A percentile compares a stretch with the other conserved stretches of the same genome.
Evolutionary conservation across 2,888 invertebrate genomes (phyloP).

Genomic region (Drosophila melanosoma): DNA sequence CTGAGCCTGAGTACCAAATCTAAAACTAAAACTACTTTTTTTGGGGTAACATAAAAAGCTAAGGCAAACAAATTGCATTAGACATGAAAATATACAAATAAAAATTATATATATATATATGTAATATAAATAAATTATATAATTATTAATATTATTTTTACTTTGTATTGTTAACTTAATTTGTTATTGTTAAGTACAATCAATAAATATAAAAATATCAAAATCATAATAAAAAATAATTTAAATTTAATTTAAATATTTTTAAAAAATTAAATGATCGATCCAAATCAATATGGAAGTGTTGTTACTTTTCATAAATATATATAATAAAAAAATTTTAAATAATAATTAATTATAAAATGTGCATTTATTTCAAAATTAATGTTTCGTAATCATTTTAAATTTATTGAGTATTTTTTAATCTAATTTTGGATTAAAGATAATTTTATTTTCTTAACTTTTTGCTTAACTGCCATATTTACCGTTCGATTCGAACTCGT

Average conservation of each 20-base stretch:
- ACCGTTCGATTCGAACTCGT: not conserved
- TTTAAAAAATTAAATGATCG: too few relatives aligned
- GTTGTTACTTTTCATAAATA: too few relatives aligned
- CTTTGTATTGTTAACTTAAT: too few relatives aligned
- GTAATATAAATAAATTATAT: not conserved
- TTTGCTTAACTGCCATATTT: conserved; percentile 2
- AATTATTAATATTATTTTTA: not conserved
- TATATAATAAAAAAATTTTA: not conserved
- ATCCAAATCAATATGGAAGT: too few relatives aligned
- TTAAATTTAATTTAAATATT: too few relatives aligned
- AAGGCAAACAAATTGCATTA: not conserved
- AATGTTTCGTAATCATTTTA: not conserved
- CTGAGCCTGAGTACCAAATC: not conserved
- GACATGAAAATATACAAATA: too few relatives aligned
- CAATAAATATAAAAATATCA: too few relatives aligned
- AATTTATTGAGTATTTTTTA: not conserved
- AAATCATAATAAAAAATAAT: too few relatives aligned
- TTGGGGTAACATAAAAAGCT: not conserved
- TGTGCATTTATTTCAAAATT: not conserved
- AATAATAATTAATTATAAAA: not conserved
- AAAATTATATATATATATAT: not conserved
- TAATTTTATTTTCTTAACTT: not conserved
- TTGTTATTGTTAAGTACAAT: too few relatives aligned
- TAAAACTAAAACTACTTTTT: not conserved
- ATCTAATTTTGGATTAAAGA: not conserved